Evolutionary conservation across 1,140 invertebrate genomes (phyloP).

Genomic region (Pogonus chalceus): DNA sequence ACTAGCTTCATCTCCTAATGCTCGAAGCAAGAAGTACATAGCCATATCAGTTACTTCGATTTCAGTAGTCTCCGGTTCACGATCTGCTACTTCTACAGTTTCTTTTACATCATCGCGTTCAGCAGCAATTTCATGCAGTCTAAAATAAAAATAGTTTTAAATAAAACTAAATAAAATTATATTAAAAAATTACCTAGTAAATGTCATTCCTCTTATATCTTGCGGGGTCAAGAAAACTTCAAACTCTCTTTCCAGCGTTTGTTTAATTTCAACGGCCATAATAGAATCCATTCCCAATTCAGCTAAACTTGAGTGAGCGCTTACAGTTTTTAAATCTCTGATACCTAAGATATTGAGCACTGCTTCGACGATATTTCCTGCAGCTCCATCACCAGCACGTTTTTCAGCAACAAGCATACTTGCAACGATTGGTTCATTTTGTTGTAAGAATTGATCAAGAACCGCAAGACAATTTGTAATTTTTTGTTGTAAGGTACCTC

Average conservation of each 20-base stretch:
- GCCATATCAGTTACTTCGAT: neutral
- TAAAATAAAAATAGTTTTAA: neutral
- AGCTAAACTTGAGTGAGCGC: conserved; percentile 56
- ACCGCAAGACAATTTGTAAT: conserved; percentile 66
- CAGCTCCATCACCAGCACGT: conserved; percentile 40
- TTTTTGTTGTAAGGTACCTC: conserved; percentile 75
- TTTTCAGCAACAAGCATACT: conserved; percentile 73
- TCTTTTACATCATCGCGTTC: neutral
- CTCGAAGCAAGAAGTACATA: neutral
- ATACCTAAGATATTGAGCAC: conserved; percentile 52
- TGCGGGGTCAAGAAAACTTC: conserved; percentile 47
- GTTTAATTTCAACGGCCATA: conserved; percentile 77
- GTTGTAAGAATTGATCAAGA: conserved; percentile 57
- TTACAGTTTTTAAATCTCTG: conserved; percentile 47
- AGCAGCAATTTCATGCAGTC: neutral
- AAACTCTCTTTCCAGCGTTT: conserved; percentile 54
- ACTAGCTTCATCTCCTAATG: neutral
- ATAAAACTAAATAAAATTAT: neutral
- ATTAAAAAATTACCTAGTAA: conserved; percentile 19
- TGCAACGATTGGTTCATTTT: conserved; percentile 54
- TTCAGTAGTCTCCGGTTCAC: neutral
- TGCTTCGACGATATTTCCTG: conserved; percentile 50
- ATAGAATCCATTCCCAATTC: conserved; percentile 85
- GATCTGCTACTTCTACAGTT: neutral
- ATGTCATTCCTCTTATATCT: conserved; percentile 46